Evolutionary conservation across 2,113 vertebrate species (phyloP).

Genomic region (mouse (Mus musculus)): GRCm39 chr7:30301501-30302000

Average conservation of each 20-base stretch:
- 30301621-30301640: background rate
- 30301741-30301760: background rate
- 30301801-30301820: no score
- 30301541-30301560: background rate
- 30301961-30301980: background rate
- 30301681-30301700: background rate
- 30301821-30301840: background rate
- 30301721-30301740: background rate
- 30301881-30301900: background rate
- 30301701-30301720: background rate
- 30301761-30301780: background rate
- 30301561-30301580: background rate
- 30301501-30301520: background rate
- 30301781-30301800: background rate
- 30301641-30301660: background rate
- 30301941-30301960: no score
- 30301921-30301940: background rate
- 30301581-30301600: background rate
- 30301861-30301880: background rate
- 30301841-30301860: background rate
- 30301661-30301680: background rate
- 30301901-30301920: background rate
- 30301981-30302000: background rate
- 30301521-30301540: background rate
- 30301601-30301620: background rate